Evolutionary conservation across 2,888 invertebrate genomes (phyloP), one percentile per base, ranked within the genome.

Genomic region (Drosophila stalkeri): DNA sequence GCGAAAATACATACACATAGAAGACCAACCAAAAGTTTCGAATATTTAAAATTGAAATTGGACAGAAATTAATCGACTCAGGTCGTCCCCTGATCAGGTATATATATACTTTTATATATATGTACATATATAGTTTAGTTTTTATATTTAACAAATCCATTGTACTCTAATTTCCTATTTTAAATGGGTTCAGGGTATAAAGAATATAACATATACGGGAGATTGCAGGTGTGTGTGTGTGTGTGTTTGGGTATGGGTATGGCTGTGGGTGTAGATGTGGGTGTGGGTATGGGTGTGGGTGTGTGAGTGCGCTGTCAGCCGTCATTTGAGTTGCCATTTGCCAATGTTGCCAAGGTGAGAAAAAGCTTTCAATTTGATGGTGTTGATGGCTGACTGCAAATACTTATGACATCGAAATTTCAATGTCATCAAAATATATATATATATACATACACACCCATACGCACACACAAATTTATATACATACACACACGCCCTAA

Each of bases 141-240:
- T 27, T 6, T 27, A 27, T 27, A 27, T 27, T 27, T 27, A 27
- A 27, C 4, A 1, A 6, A 27, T 27, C 27, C 6, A 27, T 27
- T 27, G 6, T 27, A 27, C 27, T 27, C 6, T 6, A 27, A 27
- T 27, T 27, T 27, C 6, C 6, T 6, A 27, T 27, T 27, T 27
- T 27, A 5, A 27, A 27, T 27, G 27, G 27, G 6, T 6, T 27
- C 27, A 3, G 8, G 1, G 47, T 7, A 12, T 7, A 18, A 51
- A 76, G 35, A 86, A 88, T 33, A 82, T 86, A 83, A 39, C 60
- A 84, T 86, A 86, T 77, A 80, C 81, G 68, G 72, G 66, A 72
- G 63, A 66, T 67, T 65, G 64, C 46, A 64, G 65, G 60, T 52
- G 41, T 59, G 59, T 65, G 62, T 70, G 60, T 44, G 55, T 64